Conservation (phyloP, 2,113 vertebrate species). For the Zeus faber region DNA sequence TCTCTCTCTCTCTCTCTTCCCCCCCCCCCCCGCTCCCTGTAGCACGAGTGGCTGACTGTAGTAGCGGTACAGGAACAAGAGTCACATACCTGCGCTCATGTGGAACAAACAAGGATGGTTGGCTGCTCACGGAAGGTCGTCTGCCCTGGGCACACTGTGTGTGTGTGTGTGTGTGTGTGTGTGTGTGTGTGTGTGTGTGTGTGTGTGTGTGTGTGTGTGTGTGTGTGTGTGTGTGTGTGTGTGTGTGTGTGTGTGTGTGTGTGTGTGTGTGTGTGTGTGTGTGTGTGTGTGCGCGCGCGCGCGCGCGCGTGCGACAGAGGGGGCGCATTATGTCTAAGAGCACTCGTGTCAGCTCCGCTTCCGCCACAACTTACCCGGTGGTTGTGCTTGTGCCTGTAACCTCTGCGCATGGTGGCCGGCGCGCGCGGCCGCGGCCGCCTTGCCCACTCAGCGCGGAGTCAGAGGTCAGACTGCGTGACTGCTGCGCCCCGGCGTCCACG, state of each 20-base stretch:
- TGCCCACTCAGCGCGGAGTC: constrained; percentile 4
- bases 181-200: constrained; percentile 8
- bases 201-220: constrained; percentile 8
- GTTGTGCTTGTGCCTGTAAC: constrained; percentile 5
- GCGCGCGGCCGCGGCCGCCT: constrained; percentile 13
- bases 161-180: constrained; percentile 13
- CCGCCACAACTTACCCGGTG: constrained; percentile 1
- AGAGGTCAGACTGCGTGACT: constrained; percentile 29
- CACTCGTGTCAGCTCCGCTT: constrained; percentile 18
- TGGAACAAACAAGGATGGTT: constrained; percentile 76
- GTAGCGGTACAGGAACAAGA: constrained; percentile 60
- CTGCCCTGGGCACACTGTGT: constrained; percentile 48
- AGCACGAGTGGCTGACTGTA: constrained; percentile 55
- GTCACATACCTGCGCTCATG: constrained; percentile 73
- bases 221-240: constrained; percentile 25
- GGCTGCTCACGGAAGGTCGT: constrained; percentile 75
- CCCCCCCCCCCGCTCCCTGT: constrained; percentile 37
- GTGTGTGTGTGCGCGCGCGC: constrained; percentile 13
- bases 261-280: constrained; percentile 24
- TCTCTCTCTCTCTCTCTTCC: not conserved
- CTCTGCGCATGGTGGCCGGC: not conserved
- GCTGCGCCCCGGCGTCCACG: constrained; percentile 7
- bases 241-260: too few species aligned
- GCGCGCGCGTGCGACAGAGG: constrained; percentile 19
- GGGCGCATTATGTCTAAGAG: constrained; percentile 23